phyloP scores from a whole-genome alignment of 2,797 vertebrate genomes.

The Alauda arvensis region DNA sequence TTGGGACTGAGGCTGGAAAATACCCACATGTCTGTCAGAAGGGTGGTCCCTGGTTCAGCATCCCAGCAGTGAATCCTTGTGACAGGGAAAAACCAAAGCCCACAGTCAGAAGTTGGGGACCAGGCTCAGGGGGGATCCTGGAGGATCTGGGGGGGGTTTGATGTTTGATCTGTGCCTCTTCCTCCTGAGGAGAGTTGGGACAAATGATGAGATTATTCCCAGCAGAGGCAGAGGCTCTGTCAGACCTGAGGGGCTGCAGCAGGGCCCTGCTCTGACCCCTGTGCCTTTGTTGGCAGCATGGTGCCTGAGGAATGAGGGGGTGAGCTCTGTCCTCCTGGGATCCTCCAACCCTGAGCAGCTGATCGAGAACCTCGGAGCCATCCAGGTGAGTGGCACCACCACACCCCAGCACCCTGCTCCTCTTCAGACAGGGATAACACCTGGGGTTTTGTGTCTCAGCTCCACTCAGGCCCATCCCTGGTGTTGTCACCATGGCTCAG shows the following conservation, averaged over 20 bases:
- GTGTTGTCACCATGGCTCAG: accelerated
- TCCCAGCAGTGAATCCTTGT: neutral
- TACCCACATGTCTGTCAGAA: neutral
- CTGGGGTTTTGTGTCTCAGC: accelerated
- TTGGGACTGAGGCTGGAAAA: neutral
- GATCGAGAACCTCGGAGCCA: conserved; percentile 96
- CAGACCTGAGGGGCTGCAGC: accelerated
- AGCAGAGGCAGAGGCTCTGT: neutral
- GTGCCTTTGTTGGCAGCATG: conserved; percentile 78
- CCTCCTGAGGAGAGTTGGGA: neutral
- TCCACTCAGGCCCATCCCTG: neutral
- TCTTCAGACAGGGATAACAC: accelerated
- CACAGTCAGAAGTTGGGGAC: neutral
- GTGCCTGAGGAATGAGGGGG: conserved; percentile 96
- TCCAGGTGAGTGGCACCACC: conserved; percentile 80
- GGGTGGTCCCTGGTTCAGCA: neutral
- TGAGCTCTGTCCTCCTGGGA: conserved; percentile 95
- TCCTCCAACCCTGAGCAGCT: conserved; percentile 95
- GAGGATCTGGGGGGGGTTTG: neutral
- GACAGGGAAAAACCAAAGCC: neutral
- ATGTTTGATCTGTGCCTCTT: accelerated
- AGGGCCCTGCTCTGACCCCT: neutral
- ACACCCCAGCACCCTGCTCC: neutral
- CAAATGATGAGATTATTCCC: neutral
- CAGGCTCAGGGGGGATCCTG: neutral